Evolutionary conservation across 2,888 invertebrate species (phyloP).

Genomic region (Limnephilus auricula): DNA sequence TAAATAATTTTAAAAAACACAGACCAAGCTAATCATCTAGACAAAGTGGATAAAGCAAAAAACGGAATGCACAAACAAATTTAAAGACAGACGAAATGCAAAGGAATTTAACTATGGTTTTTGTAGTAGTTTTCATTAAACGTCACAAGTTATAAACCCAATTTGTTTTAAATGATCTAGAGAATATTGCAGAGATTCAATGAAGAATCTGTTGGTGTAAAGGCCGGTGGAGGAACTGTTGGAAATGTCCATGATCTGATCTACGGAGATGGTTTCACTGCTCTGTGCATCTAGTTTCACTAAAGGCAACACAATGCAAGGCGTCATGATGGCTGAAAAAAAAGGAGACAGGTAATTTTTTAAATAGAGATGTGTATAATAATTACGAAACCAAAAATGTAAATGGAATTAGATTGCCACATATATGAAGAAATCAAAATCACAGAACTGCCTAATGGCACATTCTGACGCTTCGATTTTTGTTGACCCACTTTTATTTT

Average conservation of each 20-base stretch:
- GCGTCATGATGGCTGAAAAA: conserved; percentile 59
- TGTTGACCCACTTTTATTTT: too few relatives aligned
- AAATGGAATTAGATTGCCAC: too few relatives aligned
- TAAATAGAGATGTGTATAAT: too few relatives aligned
- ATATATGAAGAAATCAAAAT: too few relatives aligned
- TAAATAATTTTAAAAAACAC: too few relatives aligned
- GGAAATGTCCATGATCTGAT: conserved; percentile 54
- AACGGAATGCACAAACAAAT: too few relatives aligned
- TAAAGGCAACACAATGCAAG: conserved; percentile 61
- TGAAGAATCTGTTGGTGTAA: conserved; percentile 54
- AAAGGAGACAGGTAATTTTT: not conserved
- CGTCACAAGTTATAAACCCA: conserved; percentile 38
- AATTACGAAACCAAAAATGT: too few relatives aligned
- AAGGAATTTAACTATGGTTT: not conserved
- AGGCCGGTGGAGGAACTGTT: conserved; percentile 38
- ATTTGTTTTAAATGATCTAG: conserved; percentile 58
- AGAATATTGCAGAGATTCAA: conserved; percentile 52
- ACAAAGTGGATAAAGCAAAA: too few relatives aligned
- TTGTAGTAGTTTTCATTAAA: not conserved
- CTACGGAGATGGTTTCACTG: conserved; percentile 56
- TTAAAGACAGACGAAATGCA: too few relatives aligned
- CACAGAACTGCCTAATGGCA: too few relatives aligned
- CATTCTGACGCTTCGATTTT: too few relatives aligned
- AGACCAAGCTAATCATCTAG: too few relatives aligned
- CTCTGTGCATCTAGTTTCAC: conserved; percentile 57